These are phyloP conservation scores for Ophion obscuratus DNA, from an alignment of 2,888 invertebrate species.

Conservation along the genomic window DNA sequence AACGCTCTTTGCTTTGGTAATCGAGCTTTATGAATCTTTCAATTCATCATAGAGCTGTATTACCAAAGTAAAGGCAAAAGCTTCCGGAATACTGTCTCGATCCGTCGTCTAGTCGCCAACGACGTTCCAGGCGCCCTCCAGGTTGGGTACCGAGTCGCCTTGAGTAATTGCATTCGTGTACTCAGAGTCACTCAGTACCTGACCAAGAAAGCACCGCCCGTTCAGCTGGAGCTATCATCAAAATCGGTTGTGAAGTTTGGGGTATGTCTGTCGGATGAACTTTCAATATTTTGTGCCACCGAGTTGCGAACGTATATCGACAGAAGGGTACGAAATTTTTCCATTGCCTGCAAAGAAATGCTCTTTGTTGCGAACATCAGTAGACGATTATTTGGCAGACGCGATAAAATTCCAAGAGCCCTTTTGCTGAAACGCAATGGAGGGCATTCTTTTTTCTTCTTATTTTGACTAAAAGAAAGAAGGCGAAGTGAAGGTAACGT, in stretches of 20 bases:
- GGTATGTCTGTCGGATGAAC: no score
- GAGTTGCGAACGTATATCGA: not conserved
- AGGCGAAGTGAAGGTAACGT: slow-evolving; percentile 31
- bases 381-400: not conserved
- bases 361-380: not conserved
- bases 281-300: not conserved
- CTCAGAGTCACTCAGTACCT: slow-evolving; percentile 96
- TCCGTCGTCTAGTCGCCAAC: not conserved
- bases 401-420: not conserved
- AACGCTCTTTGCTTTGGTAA: slow-evolving; percentile 93
- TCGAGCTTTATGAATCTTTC: slow-evolving; percentile 95
- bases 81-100: slow-evolving; percentile 61
- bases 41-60: slow-evolving; percentile 92
- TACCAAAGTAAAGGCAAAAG: slow-evolving; percentile 92
- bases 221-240: not conserved
- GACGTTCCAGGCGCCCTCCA: slow-evolving; percentile 74
- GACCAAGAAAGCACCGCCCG: slow-evolving; percentile 84
- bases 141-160: slow-evolving; percentile 80
- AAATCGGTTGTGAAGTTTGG: not conserved
- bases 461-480: slow-evolving; percentile 4
- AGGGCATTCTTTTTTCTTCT: not conserved
- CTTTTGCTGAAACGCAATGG: not conserved
- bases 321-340: not conserved
- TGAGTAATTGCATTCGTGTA: slow-evolving; percentile 81
- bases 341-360: not conserved